These are phyloP conservation scores for Stylophora pistillata DNA, from an alignment of 64 coral and sea anemone genomes.

Conservation along the genomic window DNA sequence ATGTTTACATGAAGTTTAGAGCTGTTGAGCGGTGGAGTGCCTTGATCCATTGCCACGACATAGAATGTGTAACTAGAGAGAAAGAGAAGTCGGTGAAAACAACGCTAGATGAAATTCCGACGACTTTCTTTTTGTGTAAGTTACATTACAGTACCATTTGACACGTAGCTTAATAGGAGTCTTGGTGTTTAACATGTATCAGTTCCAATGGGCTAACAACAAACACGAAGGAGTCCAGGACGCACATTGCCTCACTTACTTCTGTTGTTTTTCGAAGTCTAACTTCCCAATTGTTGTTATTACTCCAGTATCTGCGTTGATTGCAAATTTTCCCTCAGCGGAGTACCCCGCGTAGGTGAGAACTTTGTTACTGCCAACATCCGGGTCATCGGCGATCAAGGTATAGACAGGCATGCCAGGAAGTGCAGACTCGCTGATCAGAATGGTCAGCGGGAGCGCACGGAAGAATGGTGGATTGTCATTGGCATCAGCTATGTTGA, in stretches of 20 bases:
- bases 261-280: conserved; percentile 74
- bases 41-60: conserved; percentile 84
- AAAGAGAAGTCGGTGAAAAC: background rate
- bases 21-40: conserved; percentile 77
- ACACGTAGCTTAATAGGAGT: no score
- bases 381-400: conserved; percentile 77
- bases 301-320: conserved; percentile 73
- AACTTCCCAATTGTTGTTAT: conserved; percentile 59
- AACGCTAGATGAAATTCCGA: background rate
- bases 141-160: no score
- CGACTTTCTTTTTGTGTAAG: background rate
- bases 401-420: conserved; percentile 83
- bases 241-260: conserved; percentile 12
- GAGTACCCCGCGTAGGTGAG: conserved; percentile 64
- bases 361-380: conserved; percentile 67
- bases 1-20: conserved; percentile 76
- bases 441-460: conserved; percentile 51
- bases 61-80: conserved; percentile 69
- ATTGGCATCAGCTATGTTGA: conserved; percentile 81
- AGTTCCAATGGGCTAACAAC: no score
- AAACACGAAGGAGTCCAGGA: background rate
- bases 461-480: conserved; percentile 78
- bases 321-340: conserved; percentile 67
- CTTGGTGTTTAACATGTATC: no score
- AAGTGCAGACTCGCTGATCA: conserved; percentile 79